Base-by-base conservation (phyloP, 2,888 invertebrate genomes). In the Microchrysa polita region DNA sequence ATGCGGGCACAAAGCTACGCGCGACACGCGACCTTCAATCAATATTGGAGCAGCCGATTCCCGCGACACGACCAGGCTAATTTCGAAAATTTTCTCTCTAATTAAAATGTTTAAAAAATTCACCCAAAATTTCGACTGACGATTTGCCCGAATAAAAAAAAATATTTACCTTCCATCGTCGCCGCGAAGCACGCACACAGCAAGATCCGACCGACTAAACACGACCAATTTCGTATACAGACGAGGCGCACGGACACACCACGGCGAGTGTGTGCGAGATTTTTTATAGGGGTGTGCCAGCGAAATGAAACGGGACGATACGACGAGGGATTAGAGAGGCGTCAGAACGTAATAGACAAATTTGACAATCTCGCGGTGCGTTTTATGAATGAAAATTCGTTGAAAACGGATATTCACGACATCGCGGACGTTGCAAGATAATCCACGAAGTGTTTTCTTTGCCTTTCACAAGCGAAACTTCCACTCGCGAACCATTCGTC, bases 271-370 rank as follows among this genome's bases (percentile, higher is more conserved):
- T 76, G 55, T 71, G 53, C 27, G 73, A 44, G 65, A 72, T 73
- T 74, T 75, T 71, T 67, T 74, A 75, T 69, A 76, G 77, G 77
- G 77, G 76, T 76, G 77, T 74, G 77, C 75, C 75, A 77, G 65
- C 60, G 53, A 7, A n/a, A n/a, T 53, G 23, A 22, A n/a, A 20
- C 65, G 20, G 16, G 14, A 60, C 23, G 60, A 12, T 2, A 60
- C 55, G 55, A 20, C 55, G 71, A 55, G 48, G 73, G 77, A n/a
- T n/a, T n/a, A n/a, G n/a, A 34, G 10, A 78, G 77, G 76, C 79
- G 80, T 80, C 79, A 79, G 80, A 80, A 80, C 80, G 82, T 80
- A 81, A 81, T 82, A 81, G 80, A 79, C 80, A n/a, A n/a, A n/a
- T n/a, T n/a, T n/a, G n/a, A 34, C 27, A 78, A 81, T 79, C 10